A percentile compares a stretch with the other conserved stretches of the same genome.
Conservation (phyloP, 2,888 invertebrate genomes). For the Tenthredo mesomela region DNA sequence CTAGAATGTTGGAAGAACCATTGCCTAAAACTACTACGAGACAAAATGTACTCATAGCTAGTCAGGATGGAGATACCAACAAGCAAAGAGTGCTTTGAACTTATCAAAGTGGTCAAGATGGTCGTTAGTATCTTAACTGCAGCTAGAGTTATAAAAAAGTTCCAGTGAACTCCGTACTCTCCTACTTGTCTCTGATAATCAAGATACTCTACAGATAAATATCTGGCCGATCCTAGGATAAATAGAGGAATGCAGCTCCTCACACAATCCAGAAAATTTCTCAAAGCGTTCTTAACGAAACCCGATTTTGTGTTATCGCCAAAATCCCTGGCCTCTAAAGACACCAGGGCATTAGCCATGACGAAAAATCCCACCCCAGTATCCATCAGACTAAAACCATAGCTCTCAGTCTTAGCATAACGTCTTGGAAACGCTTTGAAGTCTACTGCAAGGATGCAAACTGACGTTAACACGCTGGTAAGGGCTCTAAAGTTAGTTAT, state of each 20-base stretch:
- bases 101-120: conserved; percentile 80
- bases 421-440: conserved; percentile 91
- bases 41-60: conserved; percentile 83
- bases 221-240: conserved; percentile 83
- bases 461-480: conserved; percentile 86
- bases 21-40: conserved; percentile 83
- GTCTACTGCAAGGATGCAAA: conserved; percentile 96
- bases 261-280: conserved; percentile 66
- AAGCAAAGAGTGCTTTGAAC: conserved; percentile 79
- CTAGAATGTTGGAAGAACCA: conserved; percentile 84
- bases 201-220: conserved; percentile 81
- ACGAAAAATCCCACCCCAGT: conserved; percentile 95
- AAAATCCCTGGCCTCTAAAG: conserved; percentile 79
- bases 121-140: conserved; percentile 88
- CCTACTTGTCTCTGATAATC: conserved; percentile 93
- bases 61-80: conserved; percentile 81
- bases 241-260: conserved; percentile 79
- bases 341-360: conserved; percentile 88
- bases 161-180: conserved; percentile 99
- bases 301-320: background rate
- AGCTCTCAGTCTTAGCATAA: conserved; percentile 92
- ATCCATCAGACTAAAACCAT: conserved; percentile 96
- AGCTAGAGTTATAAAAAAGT: conserved; percentile 97
- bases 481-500: conserved; percentile 86
- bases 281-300: conserved; percentile 43